Conservation (phyloP, 2,888 invertebrate species). For the Tipula unca region DNA sequence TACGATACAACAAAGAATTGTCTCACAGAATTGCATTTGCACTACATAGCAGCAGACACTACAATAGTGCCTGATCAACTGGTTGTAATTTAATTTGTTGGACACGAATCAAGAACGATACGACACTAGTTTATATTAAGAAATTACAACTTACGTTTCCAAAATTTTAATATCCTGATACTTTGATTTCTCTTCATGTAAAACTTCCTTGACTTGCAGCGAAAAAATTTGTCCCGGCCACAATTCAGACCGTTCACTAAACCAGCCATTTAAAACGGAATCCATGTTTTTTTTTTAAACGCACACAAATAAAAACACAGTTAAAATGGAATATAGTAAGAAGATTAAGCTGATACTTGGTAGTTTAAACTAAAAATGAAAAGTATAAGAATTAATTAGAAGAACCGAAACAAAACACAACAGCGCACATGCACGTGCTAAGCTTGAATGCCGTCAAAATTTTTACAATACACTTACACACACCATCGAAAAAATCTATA, state of each 20-base stretch:
- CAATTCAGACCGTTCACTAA: conserved; percentile 79
- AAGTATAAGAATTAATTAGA: neutral
- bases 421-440: neutral
- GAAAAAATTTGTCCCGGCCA: conserved; percentile 90
- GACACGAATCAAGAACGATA: neutral
- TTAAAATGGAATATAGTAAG: neutral
- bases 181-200: conserved; percentile 69
- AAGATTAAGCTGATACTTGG: neutral
- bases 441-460: neutral
- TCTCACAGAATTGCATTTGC: too few species aligned
- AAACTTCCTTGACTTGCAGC: conserved; percentile 68
- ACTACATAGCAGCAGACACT: neutral
- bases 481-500: neutral
- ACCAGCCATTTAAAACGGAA: conserved; percentile 74
- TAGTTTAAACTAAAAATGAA: neutral
- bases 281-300: conserved; percentile 49
- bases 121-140: neutral
- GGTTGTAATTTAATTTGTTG: neutral
- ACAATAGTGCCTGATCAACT: neutral
- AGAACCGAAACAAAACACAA: neutral
- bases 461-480: neutral
- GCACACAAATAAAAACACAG: neutral
- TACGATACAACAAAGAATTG: too few species aligned
- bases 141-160: conserved; percentile 54
- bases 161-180: conserved; percentile 80